These are phyloP conservation scores for Halictus rubicundus DNA, from an alignment of 1,140 invertebrate genomes.

Conservation along the genomic window DNA sequence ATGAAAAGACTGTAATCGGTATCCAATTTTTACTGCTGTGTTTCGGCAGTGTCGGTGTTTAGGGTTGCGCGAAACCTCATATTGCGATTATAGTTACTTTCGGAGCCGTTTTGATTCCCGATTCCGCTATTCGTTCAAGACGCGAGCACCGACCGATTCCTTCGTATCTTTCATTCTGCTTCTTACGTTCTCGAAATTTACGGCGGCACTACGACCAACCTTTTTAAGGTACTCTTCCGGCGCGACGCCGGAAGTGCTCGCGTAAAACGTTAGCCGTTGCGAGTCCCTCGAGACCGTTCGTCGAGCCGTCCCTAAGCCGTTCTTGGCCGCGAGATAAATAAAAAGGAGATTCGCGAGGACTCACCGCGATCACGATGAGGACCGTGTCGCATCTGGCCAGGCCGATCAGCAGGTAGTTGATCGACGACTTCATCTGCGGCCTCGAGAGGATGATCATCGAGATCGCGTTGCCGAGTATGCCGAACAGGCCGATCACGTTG, in stretches of 20 bases:
- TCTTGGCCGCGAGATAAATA: too few relatives aligned
- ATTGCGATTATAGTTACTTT: too few relatives aligned
- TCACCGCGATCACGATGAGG: slow-evolving; percentile 89
- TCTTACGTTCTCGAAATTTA: not conserved
- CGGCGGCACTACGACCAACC: not conserved
- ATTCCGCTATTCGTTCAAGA: too few relatives aligned
- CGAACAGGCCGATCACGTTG: slow-evolving; percentile 90
- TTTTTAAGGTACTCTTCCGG: not conserved
- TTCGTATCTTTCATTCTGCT: not conserved
- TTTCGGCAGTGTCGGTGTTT: too few relatives aligned
- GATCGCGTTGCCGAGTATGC: slow-evolving; percentile 93
- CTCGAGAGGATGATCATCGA: slow-evolving; percentile 94
- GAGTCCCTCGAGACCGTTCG: not conserved
- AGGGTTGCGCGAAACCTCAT: too few relatives aligned
- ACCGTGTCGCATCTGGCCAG: slow-evolving; percentile 95
- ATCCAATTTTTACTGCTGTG: too few relatives aligned
- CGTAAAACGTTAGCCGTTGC: not conserved
- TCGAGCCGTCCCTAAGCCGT: too few relatives aligned
- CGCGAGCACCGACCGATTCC: not conserved
- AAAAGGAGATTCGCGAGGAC: slow-evolving; percentile 18
- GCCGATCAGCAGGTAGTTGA: slow-evolving; percentile 95
- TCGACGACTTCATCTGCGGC: slow-evolving; percentile 96
- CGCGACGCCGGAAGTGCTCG: too few relatives aligned
- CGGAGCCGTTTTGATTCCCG: too few relatives aligned
- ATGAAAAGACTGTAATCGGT: too few relatives aligned